Base-by-base conservation (phyloP, 2,888 invertebrate species). In the Agonopterix heracliana region DNA sequence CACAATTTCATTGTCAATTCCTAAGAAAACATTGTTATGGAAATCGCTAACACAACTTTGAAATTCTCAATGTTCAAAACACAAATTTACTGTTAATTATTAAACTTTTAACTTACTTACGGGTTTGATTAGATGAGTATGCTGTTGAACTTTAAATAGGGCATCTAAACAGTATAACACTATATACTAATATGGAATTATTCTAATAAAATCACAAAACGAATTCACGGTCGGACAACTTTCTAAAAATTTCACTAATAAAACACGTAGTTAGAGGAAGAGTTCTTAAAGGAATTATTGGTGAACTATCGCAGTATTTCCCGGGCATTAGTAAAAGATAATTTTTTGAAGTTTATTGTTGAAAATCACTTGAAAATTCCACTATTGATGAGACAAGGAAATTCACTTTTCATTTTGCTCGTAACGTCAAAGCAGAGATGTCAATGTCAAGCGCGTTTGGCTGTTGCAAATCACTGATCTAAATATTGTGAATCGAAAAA, bases 111-210 rank as follows among this genome's bases (percentile, higher is more conserved):
- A 38, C n/a, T 10, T 9, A 38, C 9, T 10, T n/a, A 38, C 38
- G 4, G n/a, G 38, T n/a, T 38, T 9, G n/a, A 38, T 9, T 9
- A n/a, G 38, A 2, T 38, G 38, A 9, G 9, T 34, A 26, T 54
- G 75, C 63, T 71, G 68, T 70, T 72, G 75, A 81, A 74, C 79
- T 73, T 56, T 74, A 79, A 63, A 71, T 68, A 74, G 77, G 68
- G 50, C 79, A 69, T 64, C 54, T 60, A 71, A 64, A 68, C 68
- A 61, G 52, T 57, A 51, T 55, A 56, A 58, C 53, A 46, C 52
- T 56, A 44, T 52, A 52, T 49, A 46, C 36, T 41, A 47, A 48
- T 49, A 66, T 61, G 57, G 53, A 47, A 56, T 53, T 63, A 64
- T 60, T 48, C 42, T 13, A 63, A 72, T 63, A 63, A 68, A 26